Evolutionary conservation across 2,888 invertebrate genomes (phyloP).

Genomic region (Odontothrips loti): DNA sequence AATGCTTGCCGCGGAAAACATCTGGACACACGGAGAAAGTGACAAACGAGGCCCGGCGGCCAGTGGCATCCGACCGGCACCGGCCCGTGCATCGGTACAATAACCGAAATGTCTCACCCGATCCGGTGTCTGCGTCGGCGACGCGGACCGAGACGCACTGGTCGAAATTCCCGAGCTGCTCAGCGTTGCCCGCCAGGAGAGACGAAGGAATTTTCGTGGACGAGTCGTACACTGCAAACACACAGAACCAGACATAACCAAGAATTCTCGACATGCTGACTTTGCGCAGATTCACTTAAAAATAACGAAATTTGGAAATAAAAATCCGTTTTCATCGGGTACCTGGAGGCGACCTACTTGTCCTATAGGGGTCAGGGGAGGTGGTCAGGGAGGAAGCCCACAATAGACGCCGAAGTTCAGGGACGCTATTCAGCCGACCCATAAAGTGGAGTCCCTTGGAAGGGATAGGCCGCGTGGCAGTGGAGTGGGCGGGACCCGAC

Average conservation of each 20-base stretch:
- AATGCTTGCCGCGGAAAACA: constrained; percentile 33
- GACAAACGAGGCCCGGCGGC: too few species aligned
- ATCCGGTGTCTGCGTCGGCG: background rate
- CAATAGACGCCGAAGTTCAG: background rate
- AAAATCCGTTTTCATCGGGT: too few species aligned
- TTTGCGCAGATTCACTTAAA: too few species aligned
- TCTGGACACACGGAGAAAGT: background rate
- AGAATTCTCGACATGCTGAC: too few species aligned
- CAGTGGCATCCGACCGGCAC: too few species aligned
- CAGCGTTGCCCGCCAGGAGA: constrained; percentile 35
- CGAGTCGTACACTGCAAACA: constrained; percentile 36
- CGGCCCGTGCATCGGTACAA: too few species aligned
- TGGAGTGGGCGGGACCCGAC: background rate
- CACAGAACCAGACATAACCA: too few species aligned
- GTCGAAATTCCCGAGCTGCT: constrained; percentile 36
- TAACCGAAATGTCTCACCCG: background rate
- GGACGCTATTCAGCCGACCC: background rate
- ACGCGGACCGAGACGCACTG: constrained; percentile 33
- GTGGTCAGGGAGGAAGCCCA: too few species aligned
- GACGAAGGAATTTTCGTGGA: constrained; percentile 35
- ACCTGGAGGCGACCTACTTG: too few species aligned
- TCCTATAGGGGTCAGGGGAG: too few species aligned
- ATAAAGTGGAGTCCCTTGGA: background rate
- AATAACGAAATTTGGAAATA: too few species aligned
- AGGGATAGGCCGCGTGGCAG: background rate